phyloP scores from a whole-genome alignment of 2,888 invertebrate species.

The Cosmopolites sordidus region DNA sequence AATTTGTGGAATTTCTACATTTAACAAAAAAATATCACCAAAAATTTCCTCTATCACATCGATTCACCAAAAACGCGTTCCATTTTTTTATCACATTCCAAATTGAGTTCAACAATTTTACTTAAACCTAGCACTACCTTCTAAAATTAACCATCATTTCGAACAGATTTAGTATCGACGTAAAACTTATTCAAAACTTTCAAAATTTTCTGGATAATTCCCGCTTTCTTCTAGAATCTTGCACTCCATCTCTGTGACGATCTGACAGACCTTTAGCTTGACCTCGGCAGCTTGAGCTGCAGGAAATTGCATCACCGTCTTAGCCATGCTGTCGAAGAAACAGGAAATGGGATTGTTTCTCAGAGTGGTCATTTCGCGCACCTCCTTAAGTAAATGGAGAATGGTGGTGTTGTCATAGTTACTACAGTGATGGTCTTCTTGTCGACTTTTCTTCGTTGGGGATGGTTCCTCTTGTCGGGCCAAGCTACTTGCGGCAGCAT shows the following conservation, averaged over 20 bases:
- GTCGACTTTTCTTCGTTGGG: not conserved
- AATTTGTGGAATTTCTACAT: not conserved
- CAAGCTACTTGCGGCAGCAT: not conserved
- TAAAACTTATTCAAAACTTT: not conserved
- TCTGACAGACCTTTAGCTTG: constrained; percentile 30
- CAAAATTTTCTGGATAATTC: constrained; percentile 19
- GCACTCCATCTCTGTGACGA: constrained; percentile 31
- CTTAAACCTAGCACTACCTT: no score
- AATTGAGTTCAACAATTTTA: not conserved
- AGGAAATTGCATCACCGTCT: constrained; percentile 31
- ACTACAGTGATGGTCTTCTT: constrained; percentile 2
- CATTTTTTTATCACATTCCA: constrained; percentile 6
- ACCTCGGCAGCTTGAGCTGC: constrained; percentile 30
- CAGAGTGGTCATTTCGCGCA: constrained; percentile 22
- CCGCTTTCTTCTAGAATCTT: constrained; percentile 20
- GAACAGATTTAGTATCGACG: no score
- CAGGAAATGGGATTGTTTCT: constrained; percentile 26
- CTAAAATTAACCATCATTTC: no score
- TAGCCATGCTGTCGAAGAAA: constrained; percentile 32
- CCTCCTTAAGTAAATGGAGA: constrained; percentile 26
- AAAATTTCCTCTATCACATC: constrained; percentile 6
- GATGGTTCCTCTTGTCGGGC: not conserved
- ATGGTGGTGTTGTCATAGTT: constrained; percentile 15
- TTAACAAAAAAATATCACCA: constrained; percentile 6
- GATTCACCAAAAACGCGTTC: not conserved